Conservation (phyloP, 2,888 invertebrate genomes). For the Colletes collaris region DNA sequence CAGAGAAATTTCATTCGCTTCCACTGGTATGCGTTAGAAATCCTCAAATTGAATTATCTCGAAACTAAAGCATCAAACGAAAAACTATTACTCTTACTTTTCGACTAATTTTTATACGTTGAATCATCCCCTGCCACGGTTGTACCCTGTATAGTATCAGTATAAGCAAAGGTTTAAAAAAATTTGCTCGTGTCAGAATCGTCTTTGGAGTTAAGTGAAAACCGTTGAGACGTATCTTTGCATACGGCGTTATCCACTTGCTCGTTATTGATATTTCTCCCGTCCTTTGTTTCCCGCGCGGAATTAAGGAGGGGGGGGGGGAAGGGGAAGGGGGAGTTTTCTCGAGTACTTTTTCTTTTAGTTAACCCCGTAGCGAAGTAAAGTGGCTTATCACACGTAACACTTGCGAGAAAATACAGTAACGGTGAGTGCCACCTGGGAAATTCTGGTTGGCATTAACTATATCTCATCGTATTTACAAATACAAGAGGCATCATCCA, state of each 20-base stretch:
- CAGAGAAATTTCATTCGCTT: too few species aligned
- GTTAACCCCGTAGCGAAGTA: conserved; percentile 9
- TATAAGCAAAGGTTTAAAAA: too few species aligned
- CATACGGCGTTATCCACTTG: background rate
- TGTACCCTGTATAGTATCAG: too few species aligned
- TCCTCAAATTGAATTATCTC: too few species aligned
- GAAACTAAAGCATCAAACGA: too few species aligned
- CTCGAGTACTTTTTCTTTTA: conserved; percentile 5
- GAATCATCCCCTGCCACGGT: too few species aligned
- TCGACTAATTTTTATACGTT: too few species aligned
- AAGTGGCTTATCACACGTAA: conserved; percentile 49
- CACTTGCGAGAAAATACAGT: conserved; percentile 51
- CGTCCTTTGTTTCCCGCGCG: background rate
- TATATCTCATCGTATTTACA: conserved; percentile 61
- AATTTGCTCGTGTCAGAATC: too few species aligned
- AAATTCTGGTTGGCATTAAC: conserved; percentile 64
- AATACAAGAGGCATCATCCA: conserved; percentile 58
- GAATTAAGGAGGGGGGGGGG: background rate
- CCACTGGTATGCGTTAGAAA: too few species aligned
- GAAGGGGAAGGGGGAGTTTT: background rate
- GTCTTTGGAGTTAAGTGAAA: too few species aligned
- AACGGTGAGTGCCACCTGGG: conserved; percentile 62
- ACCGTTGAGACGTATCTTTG: background rate
- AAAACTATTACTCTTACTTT: too few species aligned
- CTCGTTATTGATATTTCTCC: conserved; percentile 7